These are phyloP conservation scores for Melanotaenia maccullochi DNA, from an alignment of 2,797 vertebrate species.

Conservation along the genomic window DNA sequence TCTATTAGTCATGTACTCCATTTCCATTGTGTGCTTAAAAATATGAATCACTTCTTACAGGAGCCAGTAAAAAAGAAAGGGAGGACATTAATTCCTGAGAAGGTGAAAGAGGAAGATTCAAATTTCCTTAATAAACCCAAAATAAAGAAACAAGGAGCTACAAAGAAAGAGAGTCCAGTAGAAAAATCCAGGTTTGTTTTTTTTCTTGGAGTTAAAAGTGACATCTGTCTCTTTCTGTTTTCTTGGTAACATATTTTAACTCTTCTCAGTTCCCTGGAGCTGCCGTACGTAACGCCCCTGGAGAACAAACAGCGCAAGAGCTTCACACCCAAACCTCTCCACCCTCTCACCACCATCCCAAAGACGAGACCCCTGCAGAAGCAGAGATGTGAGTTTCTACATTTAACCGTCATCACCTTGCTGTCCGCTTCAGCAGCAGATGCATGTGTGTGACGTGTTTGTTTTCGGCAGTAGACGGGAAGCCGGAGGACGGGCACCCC, in stretches of 20 bases:
- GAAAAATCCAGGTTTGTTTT: slow-evolving; percentile 90
- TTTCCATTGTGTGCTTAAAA: not conserved
- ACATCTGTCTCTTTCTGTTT: rapidly evolving
- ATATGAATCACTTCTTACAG: slow-evolving; percentile 69
- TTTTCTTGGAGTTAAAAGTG: not conserved
- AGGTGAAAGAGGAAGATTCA: slow-evolving; percentile 86
- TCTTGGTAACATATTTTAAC: not conserved
- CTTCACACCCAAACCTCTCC: slow-evolving; percentile 88
- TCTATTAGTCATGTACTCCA: no score
- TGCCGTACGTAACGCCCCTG: slow-evolving; percentile 88
- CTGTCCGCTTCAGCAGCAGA: not conserved
- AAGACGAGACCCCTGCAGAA: slow-evolving; percentile 89
- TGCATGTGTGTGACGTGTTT: slow-evolving; percentile 12
- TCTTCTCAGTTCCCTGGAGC: slow-evolving; percentile 89
- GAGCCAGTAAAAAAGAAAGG: slow-evolving; percentile 94
- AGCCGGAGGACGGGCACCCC: slow-evolving; percentile 88
- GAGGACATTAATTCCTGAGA: slow-evolving; percentile 82
- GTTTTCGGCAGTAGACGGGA: slow-evolving; percentile 72
- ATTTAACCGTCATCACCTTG: not conserved
- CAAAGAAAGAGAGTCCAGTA: slow-evolving; percentile 88
- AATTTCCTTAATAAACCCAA: slow-evolving; percentile 87
- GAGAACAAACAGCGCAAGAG: slow-evolving; percentile 94
- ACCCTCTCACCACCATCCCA: slow-evolving; percentile 78
- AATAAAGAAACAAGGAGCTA: slow-evolving; percentile 86
- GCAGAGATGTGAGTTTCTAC: slow-evolving; percentile 83